Percentiles rank a stretch among this genome's conserved stretches.
Evolutionary conservation across 2,888 invertebrate species (phyloP).

Genomic region (Acronicta alni): DNA sequence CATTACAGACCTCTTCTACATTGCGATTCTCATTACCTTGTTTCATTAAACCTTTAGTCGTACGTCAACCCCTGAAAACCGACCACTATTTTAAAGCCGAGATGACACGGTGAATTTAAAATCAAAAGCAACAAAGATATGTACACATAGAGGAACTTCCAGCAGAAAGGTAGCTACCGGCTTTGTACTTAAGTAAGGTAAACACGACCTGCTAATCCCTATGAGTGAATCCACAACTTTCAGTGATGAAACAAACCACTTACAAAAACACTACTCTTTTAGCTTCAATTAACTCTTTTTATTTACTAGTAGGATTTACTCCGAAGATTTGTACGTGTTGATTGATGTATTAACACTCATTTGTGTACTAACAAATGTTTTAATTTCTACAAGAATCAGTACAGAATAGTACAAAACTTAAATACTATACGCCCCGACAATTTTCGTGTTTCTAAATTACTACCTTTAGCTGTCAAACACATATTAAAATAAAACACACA

Average conservation of each 20-base stretch:
- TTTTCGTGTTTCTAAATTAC: neutral
- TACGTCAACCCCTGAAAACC: neutral
- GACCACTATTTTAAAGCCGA: neutral
- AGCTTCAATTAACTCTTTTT: constrained; percentile 5
- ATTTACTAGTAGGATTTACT: constrained; percentile 31
- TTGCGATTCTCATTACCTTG: neutral
- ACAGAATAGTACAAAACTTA: neutral
- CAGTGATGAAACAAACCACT: constrained; percentile 29
- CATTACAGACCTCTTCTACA: neutral
- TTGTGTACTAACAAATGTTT: constrained; percentile 27
- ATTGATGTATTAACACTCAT: constrained; percentile 48
- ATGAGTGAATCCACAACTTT: constrained; percentile 29
- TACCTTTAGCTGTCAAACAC: neutral
- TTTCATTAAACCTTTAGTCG: neutral
- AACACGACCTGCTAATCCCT: constrained; percentile 64
- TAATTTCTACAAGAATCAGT: constrained; percentile 13
- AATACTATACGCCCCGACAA: neutral
- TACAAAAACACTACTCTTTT: constrained; percentile 34
- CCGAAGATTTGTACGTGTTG: constrained; percentile 15
- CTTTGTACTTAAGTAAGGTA: constrained; percentile 53
- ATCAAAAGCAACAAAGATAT: constrained; percentile 22
- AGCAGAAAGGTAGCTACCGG: constrained; percentile 50
- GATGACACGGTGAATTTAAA: constrained; percentile 12
- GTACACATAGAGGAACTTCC: constrained; percentile 10
- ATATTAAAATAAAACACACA: constrained; percentile 15